A percentile compares a stretch with the other conserved stretches of the same genome.
phyloP scores from a whole-genome alignment of 2,797 vertebrate species.

The Sebastes itinus region DNA sequence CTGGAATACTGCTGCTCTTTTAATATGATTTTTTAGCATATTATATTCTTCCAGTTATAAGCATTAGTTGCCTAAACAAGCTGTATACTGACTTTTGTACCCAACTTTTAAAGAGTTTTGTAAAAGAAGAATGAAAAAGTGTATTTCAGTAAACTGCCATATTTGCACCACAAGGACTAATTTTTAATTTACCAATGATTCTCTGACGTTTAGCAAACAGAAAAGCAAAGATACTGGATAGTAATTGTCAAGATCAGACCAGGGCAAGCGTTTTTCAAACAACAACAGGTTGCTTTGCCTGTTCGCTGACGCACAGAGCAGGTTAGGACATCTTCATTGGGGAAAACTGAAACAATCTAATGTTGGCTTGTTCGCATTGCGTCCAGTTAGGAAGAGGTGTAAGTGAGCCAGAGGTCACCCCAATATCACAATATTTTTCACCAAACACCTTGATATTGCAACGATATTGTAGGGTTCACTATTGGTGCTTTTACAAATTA shows the following conservation, averaged over 20 bases:
- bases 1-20: conserved; percentile 31
- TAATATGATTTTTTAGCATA: background rate
- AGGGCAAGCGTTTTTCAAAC: too few relatives aligned
- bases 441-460: too few relatives aligned
- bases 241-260: background rate
- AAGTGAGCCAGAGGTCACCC: too few relatives aligned
- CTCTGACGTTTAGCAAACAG: background rate
- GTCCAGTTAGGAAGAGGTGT: too few relatives aligned
- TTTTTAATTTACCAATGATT: background rate
- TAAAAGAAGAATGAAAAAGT: background rate
- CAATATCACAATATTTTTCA: too few relatives aligned
- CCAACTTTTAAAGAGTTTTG: background rate
- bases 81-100: conserved; percentile 13
- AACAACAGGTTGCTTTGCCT: too few relatives aligned
- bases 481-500: too few relatives aligned
- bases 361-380: too few relatives aligned
- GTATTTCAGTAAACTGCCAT: conserved; percentile 7
- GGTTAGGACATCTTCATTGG: too few relatives aligned
- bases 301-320: too few relatives aligned
- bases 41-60: conserved; percentile 3
- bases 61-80: background rate
- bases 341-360: too few relatives aligned
- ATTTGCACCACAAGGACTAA: background rate
- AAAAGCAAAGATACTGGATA: background rate
- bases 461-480: too few relatives aligned